Percentiles rank a stretch among this genome's conserved stretches.
phyloP scores from a whole-genome alignment of 2,797 vertebrate genomes.

The Sus cebifrons region DNA sequence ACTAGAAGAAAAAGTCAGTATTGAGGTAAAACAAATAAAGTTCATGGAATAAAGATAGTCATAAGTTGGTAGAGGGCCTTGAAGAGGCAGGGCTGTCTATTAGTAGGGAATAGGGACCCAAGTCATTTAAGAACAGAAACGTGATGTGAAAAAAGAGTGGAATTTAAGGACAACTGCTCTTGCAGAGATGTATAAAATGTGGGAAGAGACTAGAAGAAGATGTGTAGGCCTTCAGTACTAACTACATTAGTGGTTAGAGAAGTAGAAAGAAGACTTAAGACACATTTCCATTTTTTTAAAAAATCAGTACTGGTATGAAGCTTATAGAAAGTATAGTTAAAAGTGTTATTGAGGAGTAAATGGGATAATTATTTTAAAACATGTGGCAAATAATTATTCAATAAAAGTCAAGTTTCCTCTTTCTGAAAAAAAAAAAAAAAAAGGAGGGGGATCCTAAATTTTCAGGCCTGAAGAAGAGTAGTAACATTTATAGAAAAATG shows the following conservation, averaged over 20 bases:
- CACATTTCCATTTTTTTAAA: background rate
- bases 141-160: background rate
- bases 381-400: too few relatives aligned
- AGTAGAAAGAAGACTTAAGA: slow-evolving; percentile 39
- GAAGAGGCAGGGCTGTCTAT: slow-evolving; percentile 16
- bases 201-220: background rate
- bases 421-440: too few relatives aligned
- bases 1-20: background rate
- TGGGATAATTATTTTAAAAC: too few relatives aligned
- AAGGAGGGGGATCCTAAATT: background rate
- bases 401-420: too few relatives aligned
- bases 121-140: slow-evolving; percentile 25
- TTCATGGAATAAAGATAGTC: background rate
- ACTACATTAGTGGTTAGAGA: background rate
- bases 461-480: background rate
- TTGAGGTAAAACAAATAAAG: slow-evolving; percentile 51
- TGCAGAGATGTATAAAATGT: slow-evolving; percentile 7
- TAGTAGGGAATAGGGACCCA: background rate
- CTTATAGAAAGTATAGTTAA: slow-evolving; percentile 31
- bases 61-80: background rate
- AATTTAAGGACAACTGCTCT: slow-evolving; percentile 53
- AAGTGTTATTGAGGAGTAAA: background rate
- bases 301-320: slow-evolving; percentile 9
- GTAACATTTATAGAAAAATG: background rate
- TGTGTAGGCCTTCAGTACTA: background rate